phyloP scores from a whole-genome alignment of 2,797 vertebrate genomes.

The Falco berigora region DNA sequence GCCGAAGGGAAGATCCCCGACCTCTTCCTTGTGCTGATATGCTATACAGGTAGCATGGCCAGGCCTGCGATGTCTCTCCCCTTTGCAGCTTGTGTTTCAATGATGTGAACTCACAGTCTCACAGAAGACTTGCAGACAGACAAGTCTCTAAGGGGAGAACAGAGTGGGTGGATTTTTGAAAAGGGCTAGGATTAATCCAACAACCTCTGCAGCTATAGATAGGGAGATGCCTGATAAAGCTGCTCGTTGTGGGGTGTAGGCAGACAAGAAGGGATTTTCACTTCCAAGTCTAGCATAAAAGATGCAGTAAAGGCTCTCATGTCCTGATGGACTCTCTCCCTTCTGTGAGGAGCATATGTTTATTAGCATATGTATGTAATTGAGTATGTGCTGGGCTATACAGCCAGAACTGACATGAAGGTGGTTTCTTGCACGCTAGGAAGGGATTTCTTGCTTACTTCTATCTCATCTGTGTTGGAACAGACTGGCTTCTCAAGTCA shows the following conservation, averaged over 20 bases:
- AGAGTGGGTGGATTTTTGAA: neutral
- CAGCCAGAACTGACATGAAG: neutral
- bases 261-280: constrained; percentile 1
- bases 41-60: rapidly evolving
- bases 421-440: neutral
- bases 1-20: neutral
- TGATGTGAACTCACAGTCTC: neutral
- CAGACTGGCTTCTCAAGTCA: neutral
- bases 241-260: neutral
- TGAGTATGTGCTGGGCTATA: neutral
- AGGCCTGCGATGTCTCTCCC: neutral
- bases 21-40: neutral
- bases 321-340: neutral
- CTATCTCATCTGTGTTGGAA: neutral
- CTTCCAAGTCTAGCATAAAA: neutral
- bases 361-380: neutral
- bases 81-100: neutral
- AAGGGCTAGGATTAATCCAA: neutral
- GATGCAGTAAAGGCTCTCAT: neutral
- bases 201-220: neutral
- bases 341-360: neutral
- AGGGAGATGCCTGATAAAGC: neutral
- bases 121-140: neutral
- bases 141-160: neutral
- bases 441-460: neutral